Base-by-base conservation (phyloP, 2,797 vertebrate genomes). In the Pantherophis alleghaniensis region DNA sequence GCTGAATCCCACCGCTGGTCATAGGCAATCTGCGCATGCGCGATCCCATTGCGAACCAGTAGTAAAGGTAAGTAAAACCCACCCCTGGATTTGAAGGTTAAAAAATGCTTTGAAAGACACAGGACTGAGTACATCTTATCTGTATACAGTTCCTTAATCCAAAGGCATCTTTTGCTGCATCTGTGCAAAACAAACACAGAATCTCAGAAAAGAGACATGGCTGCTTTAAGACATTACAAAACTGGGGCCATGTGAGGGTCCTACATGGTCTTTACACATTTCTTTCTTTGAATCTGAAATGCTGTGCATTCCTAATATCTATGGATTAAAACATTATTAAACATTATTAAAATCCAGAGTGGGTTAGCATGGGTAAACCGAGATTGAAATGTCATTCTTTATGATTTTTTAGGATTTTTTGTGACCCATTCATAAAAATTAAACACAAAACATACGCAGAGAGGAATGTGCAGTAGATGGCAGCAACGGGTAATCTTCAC, bases 401-500 rank as follows among this genome's bases (percentile, higher is more conserved):
- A 10, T 22, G 7, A 79, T n/a, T 87, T 59, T 59, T 28, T 9
- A 18, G 18, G 18, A 57, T 5, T 88, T 26, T 91, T 20, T 26
- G 2, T 47, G 14, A 28, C 4, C 26, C 16, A 20, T 4, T 0
- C 0, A 51, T 2, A 1, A 9, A 1, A 0, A 5, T 53, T 18
- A 92, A n/a, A 24, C 1, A 79, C 53, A 28, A 93, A 47, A n/a
- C 1, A 56, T 18, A 42, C 55, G 83, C 3, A 3, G 24, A 5
- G 4, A 0, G 14, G 2, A 37, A 61, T 90, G 24, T 89, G 60
- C 90, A 94, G 88, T 94, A 96, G 95, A 88, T 37, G 79, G 92
- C 88, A 95, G 90, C 88, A 61, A 51, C 89, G 87, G 86, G 32
- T 47, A 57, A 20, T 51, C 13, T 88, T 18, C 93, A 69, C 59